A percentile compares a stretch with the other conserved stretches of the same genome.
Conservation (phyloP, 2,888 invertebrate genomes). For the Lasiommata megera region DNA sequence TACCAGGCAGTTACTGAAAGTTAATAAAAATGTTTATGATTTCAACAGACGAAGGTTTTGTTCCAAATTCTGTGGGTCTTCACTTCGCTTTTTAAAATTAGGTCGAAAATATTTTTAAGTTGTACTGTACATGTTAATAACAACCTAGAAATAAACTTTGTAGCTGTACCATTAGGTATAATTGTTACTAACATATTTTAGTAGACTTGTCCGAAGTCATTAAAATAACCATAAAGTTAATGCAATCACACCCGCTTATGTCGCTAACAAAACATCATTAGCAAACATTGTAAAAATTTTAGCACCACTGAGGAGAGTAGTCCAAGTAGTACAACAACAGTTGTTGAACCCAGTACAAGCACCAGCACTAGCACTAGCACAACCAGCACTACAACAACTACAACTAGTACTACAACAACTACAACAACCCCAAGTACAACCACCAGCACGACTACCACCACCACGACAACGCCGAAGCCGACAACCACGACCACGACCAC, state of each 20-base stretch:
- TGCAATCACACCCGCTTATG: conserved; percentile 21
- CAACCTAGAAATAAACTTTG: no score
- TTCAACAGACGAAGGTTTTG: no score
- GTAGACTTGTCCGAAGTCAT: not conserved
- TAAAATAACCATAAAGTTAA: not conserved
- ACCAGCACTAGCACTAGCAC: conserved; percentile 43
- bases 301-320: conserved; percentile 50
- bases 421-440: conserved; percentile 67
- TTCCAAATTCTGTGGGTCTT: no score
- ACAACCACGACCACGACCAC: conserved; percentile 51
- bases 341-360: conserved; percentile 53
- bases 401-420: conserved; percentile 52
- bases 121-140: no score
- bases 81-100: no score
- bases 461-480: conserved; percentile 49
- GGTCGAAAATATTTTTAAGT: no score
- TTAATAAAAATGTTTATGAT: no score
- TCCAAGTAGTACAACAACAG: conserved; percentile 22
- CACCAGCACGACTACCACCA: conserved; percentile 55
- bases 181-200: not conserved
- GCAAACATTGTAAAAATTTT: conserved; percentile 30
- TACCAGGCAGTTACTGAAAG: no score
- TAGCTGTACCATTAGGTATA: no score
- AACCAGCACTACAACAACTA: conserved; percentile 47
- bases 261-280: conserved; percentile 25